A percentile compares a stretch with the other conserved stretches of the same genome.
Evolutionary conservation across 2,113 vertebrate genomes (phyloP).

Genomic region (Plestiodon gilberti): DNA sequence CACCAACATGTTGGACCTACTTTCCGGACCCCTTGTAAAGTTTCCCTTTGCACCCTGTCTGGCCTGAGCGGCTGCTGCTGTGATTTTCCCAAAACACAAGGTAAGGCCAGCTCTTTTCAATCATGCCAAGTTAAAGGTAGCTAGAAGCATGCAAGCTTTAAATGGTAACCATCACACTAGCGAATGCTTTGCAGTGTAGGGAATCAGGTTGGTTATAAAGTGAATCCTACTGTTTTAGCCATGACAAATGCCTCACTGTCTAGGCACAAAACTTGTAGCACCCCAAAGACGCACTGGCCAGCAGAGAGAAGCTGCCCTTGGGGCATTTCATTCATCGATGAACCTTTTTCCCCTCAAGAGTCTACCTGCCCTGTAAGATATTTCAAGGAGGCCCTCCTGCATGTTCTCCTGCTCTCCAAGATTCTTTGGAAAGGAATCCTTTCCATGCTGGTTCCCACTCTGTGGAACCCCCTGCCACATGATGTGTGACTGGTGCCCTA

Average conservation of each 20-base stretch:
- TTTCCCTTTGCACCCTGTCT: background rate
- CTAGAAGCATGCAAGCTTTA: background rate
- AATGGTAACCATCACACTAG: background rate
- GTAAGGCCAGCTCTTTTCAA: background rate
- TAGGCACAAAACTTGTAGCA: background rate
- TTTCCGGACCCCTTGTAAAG: too few species aligned
- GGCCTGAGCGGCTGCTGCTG: background rate
- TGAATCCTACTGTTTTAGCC: background rate
- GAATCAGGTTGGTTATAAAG: background rate
- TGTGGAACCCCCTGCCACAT: too few species aligned
- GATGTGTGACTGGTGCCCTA: too few species aligned
- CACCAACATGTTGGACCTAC: background rate
- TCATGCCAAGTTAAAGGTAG: background rate
- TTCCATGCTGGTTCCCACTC: too few species aligned
- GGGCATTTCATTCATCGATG: too few species aligned
- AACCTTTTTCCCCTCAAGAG: too few species aligned
- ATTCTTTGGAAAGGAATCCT: too few species aligned
- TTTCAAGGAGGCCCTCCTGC: too few species aligned
- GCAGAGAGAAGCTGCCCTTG: background rate
- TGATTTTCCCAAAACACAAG: background rate
- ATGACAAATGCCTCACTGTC: background rate
- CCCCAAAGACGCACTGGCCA: background rate
- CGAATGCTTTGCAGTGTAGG: background rate
- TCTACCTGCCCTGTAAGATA: too few species aligned
- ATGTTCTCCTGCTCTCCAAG: too few species aligned